phyloP scores from a whole-genome alignment of 64 coral and sea anemone species.

The Actinia tenebrosa region DNA sequence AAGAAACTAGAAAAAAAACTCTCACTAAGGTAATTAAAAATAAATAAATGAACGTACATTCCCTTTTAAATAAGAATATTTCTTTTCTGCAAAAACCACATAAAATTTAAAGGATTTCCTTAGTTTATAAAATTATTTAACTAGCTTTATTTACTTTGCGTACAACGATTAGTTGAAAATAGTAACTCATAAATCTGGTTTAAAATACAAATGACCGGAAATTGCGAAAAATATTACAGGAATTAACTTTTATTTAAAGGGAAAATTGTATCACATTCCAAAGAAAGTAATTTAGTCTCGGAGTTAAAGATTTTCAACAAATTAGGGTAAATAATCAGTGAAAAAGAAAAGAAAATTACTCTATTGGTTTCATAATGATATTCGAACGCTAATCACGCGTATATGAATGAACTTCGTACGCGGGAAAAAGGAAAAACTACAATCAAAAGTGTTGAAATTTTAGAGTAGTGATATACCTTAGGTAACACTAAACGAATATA shows the following conservation, averaged over 20 bases:
- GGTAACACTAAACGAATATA: neutral
- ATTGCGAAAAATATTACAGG: neutral
- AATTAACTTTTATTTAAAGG: no score
- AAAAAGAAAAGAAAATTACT: neutral
- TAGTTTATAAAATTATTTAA: neutral
- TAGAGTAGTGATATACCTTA: neutral
- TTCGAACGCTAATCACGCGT: neutral
- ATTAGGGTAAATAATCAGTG: neutral
- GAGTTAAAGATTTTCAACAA: neutral
- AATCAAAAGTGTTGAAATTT: neutral
- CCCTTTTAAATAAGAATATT: neutral
- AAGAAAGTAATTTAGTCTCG: no score
- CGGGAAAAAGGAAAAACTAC: neutral
- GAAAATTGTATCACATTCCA: no score
- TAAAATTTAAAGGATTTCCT: neutral
- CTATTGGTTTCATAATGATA: neutral
- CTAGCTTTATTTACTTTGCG: neutral
- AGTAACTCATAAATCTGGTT: neutral
- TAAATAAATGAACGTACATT: neutral
- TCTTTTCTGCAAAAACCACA: neutral
- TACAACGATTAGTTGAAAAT: slow-evolving; percentile 2
- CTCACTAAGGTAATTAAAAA: neutral
- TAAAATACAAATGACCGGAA: slow-evolving; percentile 1
- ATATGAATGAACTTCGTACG: neutral
- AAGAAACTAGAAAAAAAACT: neutral